Conservation (phyloP, 92 coral and sea anemone genomes). For the Hydrozoanthus gracilis region DNA sequence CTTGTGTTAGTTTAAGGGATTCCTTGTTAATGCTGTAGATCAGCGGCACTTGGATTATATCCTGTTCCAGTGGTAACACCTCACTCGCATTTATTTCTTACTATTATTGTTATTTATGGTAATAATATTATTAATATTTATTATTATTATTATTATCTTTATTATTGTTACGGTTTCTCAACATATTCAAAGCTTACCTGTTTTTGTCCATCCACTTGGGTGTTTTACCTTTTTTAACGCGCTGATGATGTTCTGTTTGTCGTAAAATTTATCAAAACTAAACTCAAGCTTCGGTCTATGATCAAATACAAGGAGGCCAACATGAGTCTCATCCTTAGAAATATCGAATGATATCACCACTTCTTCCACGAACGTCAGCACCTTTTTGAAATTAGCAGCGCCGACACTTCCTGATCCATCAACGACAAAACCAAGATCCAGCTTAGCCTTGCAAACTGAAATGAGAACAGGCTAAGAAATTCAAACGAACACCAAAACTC, state of each 20-base stretch:
- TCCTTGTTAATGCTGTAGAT: too few relatives aligned
- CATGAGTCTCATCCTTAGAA: conserved; percentile 64
- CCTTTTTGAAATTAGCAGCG: conserved; percentile 63
- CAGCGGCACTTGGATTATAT: too few relatives aligned
- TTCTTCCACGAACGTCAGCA: conserved; percentile 57
- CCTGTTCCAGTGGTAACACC: too few relatives aligned
- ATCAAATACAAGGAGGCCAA: conserved; percentile 60
- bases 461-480: not conserved
- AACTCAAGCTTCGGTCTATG: conserved; percentile 10
- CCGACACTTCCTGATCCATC: conserved; percentile 91
- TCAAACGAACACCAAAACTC: too few relatives aligned
- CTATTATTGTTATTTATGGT: too few relatives aligned
- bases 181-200: conserved; percentile 1
- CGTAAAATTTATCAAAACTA: conserved; percentile 50
- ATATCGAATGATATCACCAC: conserved; percentile 62
- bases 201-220: conserved; percentile 47
- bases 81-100: too few relatives aligned
- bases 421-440: conserved; percentile 80
- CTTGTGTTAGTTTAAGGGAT: too few relatives aligned
- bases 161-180: not conserved
- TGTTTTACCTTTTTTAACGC: conserved; percentile 52
- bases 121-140: not conserved
- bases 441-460: conserved; percentile 74
- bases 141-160: not conserved
- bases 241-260: conserved; percentile 14